Percentiles rank a stretch among this genome's conserved stretches.
These are phyloP conservation scores for Drosophila navojoa DNA, from an alignment of 1,140 invertebrate genomes.

Conservation along the genomic window DNA sequence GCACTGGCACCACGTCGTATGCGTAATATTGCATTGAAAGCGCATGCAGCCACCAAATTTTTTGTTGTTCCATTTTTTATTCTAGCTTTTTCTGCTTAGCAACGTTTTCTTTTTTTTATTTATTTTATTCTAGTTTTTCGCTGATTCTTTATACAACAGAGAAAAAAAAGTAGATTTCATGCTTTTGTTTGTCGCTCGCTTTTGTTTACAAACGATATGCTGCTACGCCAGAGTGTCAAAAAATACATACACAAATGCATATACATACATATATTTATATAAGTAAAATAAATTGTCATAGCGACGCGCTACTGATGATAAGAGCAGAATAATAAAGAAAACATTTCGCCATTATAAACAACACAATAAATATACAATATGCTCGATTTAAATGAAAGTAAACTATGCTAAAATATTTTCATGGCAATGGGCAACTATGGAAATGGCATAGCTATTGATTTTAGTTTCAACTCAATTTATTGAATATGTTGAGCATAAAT, in stretches of 20 bases:
- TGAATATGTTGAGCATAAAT: neutral
- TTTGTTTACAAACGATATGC: conserved; percentile 63
- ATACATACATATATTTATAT: conserved; percentile 14
- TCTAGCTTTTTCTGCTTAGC: conserved; percentile 37
- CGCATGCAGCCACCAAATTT: conserved; percentile 44
- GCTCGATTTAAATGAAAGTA: conserved; percentile 7
- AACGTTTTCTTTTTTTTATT: conserved; percentile 24
- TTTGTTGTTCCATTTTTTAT: conserved; percentile 26
- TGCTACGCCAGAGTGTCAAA: conserved; percentile 33
- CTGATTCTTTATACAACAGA: conserved; percentile 20
- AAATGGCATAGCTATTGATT: neutral
- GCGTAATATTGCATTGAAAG: conserved; percentile 75
- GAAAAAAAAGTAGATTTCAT: conserved; percentile 32
- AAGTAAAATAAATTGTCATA: conserved; percentile 69
- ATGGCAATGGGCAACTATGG: neutral
- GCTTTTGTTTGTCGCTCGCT: conserved; percentile 50
- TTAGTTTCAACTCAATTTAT: neutral
- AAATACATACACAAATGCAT: conserved; percentile 26
- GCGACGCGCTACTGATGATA: conserved; percentile 55
- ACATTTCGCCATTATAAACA: conserved; percentile 10
- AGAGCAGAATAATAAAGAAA: conserved; percentile 40
- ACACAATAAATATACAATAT: conserved; percentile 14
- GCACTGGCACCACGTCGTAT: conserved; percentile 67
- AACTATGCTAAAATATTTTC: neutral
- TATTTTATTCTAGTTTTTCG: neutral